Base-by-base conservation (phyloP, 2,797 vertebrate genomes). In the Enteromius mattozi region DNA sequence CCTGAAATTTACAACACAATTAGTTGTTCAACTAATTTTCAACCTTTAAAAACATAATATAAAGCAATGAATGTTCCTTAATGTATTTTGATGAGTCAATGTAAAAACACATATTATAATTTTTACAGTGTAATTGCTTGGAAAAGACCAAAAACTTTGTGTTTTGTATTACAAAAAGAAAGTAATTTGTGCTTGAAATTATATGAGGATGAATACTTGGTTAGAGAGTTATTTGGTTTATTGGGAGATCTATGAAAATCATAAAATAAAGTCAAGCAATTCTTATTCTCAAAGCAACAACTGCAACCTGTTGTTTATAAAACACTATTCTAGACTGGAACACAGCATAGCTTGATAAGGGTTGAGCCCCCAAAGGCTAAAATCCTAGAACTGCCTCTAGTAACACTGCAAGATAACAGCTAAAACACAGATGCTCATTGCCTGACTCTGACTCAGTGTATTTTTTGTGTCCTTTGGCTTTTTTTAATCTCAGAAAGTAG, bases 361-460 rank as follows among this genome's bases (percentile, higher is more conserved):
- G 30, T 54, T 76, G 30, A 37, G 19, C 5, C 37, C 40, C 69
- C 69, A 42, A 45, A 45, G 12, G 69, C 69, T 45, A 45, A 13
- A 45, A 45, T 45, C n/a, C 69, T 45, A 71, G n/a, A 45, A 70
- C 19, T 24, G 68, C 68, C 17, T 54, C 47, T 75, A 13, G 27
- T 13, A 54, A 75, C 72, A 75, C 30, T 54, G 72, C 49, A 37
- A 35, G 27, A 35, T 75, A 54, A n/a, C 30, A 75, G 14, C 30
- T 51, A 75, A 76, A 75, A 56, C n/a, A n/a, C 49, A 56, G 30
- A 54, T 37, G 49, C 47, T 56, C 72, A 75, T 76, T 35, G 72
- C 17, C 27, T 35, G 49, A 74, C 17, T 35, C 45, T 10, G 42
- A 47, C 42, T 72, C 42, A 30, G 47, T 30, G 42, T 1, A 35